These are phyloP conservation scores for Brachionus calyciflorus DNA, from an alignment of 1,140 invertebrate genomes.

Conservation along the genomic window DNA sequence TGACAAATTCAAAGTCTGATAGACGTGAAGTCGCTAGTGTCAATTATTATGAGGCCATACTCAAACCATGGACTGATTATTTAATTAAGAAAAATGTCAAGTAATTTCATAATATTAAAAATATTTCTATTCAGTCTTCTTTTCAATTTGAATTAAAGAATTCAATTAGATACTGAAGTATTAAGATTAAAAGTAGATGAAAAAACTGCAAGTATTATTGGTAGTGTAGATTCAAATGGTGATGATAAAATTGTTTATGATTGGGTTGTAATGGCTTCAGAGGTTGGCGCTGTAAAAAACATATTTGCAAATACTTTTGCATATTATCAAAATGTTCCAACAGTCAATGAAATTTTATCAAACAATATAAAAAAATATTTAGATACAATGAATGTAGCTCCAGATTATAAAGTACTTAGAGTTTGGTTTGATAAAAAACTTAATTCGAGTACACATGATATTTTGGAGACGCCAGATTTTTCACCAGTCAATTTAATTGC, in stretches of 20 bases:
- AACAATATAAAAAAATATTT: not conserved
- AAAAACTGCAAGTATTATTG: slow-evolving; percentile 6
- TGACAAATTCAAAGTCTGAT: slow-evolving; percentile 46
- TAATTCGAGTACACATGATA: slow-evolving; percentile 26
- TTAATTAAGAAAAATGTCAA: slow-evolving; percentile 10
- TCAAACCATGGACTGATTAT: slow-evolving; percentile 45
- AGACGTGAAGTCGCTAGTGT: slow-evolving; percentile 42
- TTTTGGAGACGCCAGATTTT: slow-evolving; percentile 47
- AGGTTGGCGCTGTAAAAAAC: slow-evolving; percentile 29
- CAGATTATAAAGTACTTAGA: slow-evolving; percentile 47
- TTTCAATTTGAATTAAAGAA: not conserved
- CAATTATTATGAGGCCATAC: slow-evolving; percentile 41
- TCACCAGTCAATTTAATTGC: slow-evolving; percentile 47
- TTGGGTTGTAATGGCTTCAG: slow-evolving; percentile 25
- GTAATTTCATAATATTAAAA: not conserved
- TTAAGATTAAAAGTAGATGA: slow-evolving; percentile 12
- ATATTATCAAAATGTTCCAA: slow-evolving; percentile 21
- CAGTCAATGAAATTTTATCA: too few species aligned
- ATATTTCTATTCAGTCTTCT: not conserved
- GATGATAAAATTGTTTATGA: slow-evolving; percentile 39
- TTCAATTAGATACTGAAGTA: not conserved
- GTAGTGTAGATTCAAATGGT: not conserved
- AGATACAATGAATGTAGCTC: slow-evolving; percentile 2
- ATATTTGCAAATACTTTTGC: slow-evolving; percentile 29
- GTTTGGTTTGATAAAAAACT: slow-evolving; percentile 48